Evolutionary conservation across 2,797 vertebrate species (phyloP).

Genomic region (Mareca strepera): DNA sequence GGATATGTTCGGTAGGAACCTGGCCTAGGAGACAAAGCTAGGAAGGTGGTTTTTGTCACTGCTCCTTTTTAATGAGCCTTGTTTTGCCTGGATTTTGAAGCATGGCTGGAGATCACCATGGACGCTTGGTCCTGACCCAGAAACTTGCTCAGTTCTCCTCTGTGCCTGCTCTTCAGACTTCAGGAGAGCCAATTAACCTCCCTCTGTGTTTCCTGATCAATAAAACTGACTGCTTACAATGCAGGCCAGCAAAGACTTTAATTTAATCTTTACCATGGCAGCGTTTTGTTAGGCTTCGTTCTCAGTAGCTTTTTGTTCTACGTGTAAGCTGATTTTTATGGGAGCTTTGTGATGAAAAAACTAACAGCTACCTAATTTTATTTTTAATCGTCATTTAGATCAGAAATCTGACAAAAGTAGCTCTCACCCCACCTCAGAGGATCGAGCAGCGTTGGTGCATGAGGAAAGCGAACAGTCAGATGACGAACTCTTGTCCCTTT

Average conservation of each 20-base stretch:
- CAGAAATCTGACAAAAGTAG: slow-evolving; percentile 83
- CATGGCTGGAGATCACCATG: neutral
- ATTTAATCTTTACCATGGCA: neutral
- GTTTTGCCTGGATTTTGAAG: neutral
- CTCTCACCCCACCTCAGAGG: slow-evolving; percentile 83
- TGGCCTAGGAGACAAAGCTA: neutral
- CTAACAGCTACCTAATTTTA: slow-evolving; percentile 38
- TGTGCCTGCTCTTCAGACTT: neutral
- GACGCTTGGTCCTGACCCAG: neutral
- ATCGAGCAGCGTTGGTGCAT: slow-evolving; percentile 85
- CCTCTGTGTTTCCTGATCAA: neutral
- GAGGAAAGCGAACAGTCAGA: slow-evolving; percentile 97
- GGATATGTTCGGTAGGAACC: neutral
- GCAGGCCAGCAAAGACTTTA: neutral
- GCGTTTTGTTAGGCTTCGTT: neutral
- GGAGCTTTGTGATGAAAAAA: neutral
- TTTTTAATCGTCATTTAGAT: slow-evolving; percentile 71
- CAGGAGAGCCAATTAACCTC: neutral
- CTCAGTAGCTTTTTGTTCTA: neutral
- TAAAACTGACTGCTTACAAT: neutral
- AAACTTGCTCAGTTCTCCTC: neutral
- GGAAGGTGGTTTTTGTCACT: neutral
- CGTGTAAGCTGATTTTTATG: neutral
- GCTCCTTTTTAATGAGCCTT: neutral
- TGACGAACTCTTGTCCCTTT: slow-evolving; percentile 96